phyloP scores from a whole-genome alignment of 2,797 vertebrate species.

The Crenichthys baileyi region DNA sequence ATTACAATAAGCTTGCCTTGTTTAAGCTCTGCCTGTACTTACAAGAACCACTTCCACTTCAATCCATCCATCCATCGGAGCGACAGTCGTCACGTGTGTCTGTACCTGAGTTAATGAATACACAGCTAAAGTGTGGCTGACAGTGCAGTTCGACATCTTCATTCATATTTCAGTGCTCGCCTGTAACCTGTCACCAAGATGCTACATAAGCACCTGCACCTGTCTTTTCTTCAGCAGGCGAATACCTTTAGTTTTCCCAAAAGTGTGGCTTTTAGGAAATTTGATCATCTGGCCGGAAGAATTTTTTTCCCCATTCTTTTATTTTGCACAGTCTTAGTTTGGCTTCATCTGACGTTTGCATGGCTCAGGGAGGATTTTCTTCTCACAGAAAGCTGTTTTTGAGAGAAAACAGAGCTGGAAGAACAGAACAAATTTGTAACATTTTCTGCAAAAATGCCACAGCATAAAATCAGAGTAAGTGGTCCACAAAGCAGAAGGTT shows the following conservation, averaged over 20 bases:
- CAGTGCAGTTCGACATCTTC: constrained; percentile 1
- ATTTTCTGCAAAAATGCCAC: constrained; percentile 8
- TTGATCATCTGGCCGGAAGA: constrained; percentile 31
- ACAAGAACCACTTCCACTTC: constrained; percentile 42
- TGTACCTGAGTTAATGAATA: constrained; percentile 18
- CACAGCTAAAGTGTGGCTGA: constrained; percentile 16
- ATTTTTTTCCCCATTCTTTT: constrained; percentile 5
- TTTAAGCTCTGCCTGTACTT: constrained; percentile 9
- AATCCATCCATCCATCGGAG: constrained; percentile 28
- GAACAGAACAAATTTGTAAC: background rate
- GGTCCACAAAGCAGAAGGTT: constrained; percentile 7
- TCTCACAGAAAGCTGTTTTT: constrained; percentile 31
- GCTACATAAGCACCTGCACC: background rate
- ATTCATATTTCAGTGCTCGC: constrained; percentile 9
- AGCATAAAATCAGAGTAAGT: constrained; percentile 20
- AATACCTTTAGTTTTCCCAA: constrained; percentile 20
- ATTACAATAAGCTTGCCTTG: constrained; percentile 12
- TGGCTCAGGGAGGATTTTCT: background rate
- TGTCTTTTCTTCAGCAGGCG: background rate
- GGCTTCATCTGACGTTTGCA: background rate
- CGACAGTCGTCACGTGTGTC: constrained; percentile 35
- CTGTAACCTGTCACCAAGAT: constrained; percentile 6
- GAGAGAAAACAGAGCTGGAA: constrained; percentile 16
- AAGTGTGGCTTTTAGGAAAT: constrained; percentile 36
- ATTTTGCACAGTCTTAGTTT: background rate